These are phyloP conservation scores for Heloderma charlesbogerti DNA, from an alignment of 2,113 vertebrate genomes.

Conservation along the genomic window DNA sequence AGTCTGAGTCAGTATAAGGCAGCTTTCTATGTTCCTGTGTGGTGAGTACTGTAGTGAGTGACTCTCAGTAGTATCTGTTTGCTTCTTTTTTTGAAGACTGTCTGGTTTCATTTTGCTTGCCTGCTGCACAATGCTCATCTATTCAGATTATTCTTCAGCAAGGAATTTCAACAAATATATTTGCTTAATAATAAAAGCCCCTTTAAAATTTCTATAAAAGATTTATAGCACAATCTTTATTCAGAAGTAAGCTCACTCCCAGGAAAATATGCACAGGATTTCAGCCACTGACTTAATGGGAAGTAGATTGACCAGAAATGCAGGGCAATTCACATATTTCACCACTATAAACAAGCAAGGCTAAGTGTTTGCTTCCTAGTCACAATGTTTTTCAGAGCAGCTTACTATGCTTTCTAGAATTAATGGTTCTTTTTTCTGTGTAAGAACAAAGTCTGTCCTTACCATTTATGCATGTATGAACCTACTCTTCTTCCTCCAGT, in stretches of 20 bases:
- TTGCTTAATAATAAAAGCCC: conserved; percentile 27
- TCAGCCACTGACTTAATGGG: conserved; percentile 22
- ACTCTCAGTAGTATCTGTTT: neutral
- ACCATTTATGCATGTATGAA: neutral
- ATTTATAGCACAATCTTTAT: neutral
- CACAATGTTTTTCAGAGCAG: conserved; percentile 37
- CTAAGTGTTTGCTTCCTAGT: neutral
- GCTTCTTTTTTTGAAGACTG: conserved; percentile 25
- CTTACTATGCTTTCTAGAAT: neutral
- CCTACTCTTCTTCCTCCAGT: neutral
- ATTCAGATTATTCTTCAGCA: neutral
- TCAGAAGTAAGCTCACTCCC: neutral
- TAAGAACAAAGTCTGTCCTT: neutral
- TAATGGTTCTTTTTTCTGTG: conserved; percentile 3
- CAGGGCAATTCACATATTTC: conserved; percentile 19
- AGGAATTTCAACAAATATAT: conserved; percentile 31
- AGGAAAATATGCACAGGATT: neutral
- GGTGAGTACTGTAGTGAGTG: neutral
- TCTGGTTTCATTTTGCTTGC: conserved; percentile 24
- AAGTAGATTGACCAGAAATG: conserved; percentile 30
- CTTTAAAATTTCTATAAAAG: conserved; percentile 41
- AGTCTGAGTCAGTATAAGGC: too few relatives aligned
- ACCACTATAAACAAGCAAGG: conserved; percentile 20
- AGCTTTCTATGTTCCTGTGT: too few relatives aligned
- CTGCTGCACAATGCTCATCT: neutral